Evolutionary conservation across 2,888 invertebrate species (phyloP).

Genomic region (Odontothrips loti): DNA sequence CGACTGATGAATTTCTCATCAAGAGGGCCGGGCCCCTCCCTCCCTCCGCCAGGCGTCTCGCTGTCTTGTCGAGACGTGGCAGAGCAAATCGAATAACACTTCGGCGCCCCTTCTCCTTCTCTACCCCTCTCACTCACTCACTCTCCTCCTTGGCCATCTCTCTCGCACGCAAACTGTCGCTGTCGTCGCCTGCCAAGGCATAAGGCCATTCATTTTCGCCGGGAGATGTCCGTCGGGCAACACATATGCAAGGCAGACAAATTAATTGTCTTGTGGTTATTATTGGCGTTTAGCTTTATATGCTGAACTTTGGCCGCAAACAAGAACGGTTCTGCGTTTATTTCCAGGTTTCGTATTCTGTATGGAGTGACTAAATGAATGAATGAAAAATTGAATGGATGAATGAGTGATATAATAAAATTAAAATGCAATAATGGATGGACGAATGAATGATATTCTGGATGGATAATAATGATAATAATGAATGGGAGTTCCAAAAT

Average conservation of each 20-base stretch:
- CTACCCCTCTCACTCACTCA: background rate
- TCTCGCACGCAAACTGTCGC: slow-evolving; percentile 6
- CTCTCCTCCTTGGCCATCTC: background rate
- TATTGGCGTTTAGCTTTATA: too few relatives aligned
- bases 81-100: slow-evolving; percentile 23
- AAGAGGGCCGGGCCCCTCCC: background rate
- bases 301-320: too few relatives aligned
- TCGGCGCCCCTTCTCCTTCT: background rate
- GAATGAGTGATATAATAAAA: too few relatives aligned
- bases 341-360: too few relatives aligned
- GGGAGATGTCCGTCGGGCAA: background rate
- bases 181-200: background rate
- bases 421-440: too few relatives aligned
- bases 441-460: too few relatives aligned
- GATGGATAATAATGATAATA: too few relatives aligned
- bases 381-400: too few relatives aligned
- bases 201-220: slow-evolving; percentile 4
- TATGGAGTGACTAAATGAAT: too few relatives aligned
- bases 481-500: too few relatives aligned
- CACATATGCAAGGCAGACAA: background rate
- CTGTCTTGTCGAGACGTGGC: background rate
- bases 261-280: background rate
- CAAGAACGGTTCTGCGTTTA: too few relatives aligned
- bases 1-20: slow-evolving; percentile 11
- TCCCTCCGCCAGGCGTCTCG: background rate